Conservation (phyloP, 2,888 invertebrate species). For the Xestoiulus laeticollis region DNA sequence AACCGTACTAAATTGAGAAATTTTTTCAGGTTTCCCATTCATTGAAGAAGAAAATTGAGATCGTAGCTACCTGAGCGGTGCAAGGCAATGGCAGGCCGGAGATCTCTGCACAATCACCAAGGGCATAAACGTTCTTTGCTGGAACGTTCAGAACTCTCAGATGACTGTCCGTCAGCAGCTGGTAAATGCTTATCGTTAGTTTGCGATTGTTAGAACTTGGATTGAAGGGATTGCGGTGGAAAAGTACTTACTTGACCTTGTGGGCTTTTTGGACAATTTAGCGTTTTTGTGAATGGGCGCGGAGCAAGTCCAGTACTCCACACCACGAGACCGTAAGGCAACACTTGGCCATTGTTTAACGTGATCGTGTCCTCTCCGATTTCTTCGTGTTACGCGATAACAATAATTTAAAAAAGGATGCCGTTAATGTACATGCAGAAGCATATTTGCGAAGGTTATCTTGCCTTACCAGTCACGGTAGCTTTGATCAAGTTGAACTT, state of each 20-base stretch:
- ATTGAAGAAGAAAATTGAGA: background rate
- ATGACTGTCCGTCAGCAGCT: conserved; percentile 62
- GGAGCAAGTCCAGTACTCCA: conserved; percentile 66
- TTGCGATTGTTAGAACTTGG: background rate
- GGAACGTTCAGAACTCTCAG: conserved; percentile 61
- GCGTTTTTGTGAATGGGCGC: conserved; percentile 60
- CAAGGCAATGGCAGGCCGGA: conserved; percentile 62
- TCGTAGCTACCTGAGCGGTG: conserved; percentile 63
- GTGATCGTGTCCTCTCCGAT: conserved; percentile 61
- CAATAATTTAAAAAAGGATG: background rate
- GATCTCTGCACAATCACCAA: conserved; percentile 65
- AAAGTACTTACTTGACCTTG: conserved; percentile 62
- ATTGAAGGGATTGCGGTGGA: conserved; percentile 5
- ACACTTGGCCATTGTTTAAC: conserved; percentile 61
- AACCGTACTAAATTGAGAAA: conserved; percentile 21
- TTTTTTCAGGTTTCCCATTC: background rate
- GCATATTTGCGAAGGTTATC: no score
- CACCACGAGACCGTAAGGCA: conserved; percentile 65
- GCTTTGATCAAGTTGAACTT: conserved; percentile 62
- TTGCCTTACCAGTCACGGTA: conserved; percentile 62
- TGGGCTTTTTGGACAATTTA: conserved; percentile 61
- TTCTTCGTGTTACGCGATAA: conserved; percentile 58
- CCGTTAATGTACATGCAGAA: background rate
- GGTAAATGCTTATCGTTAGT: background rate
- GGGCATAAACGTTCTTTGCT: conserved; percentile 61